Evolutionary conservation across 2,888 invertebrate genomes (phyloP).

Genomic region (Folsomia manolachei): DNA sequence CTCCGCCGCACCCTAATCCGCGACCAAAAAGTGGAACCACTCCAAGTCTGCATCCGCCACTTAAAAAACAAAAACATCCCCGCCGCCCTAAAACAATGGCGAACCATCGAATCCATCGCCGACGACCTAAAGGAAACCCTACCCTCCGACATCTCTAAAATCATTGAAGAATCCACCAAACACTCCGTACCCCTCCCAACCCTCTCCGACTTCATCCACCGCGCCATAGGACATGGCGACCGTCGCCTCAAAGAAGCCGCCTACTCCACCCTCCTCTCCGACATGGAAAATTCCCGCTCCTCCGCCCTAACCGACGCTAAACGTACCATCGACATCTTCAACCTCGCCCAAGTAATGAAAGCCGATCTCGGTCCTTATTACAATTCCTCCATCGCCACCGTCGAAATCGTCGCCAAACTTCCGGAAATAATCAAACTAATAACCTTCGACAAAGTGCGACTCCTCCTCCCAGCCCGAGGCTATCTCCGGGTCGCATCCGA

Average conservation of each 20-base stretch:
- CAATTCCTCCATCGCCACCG: slow-evolving; percentile 32
- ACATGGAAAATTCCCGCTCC: slow-evolving; percentile 31
- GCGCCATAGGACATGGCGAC: slow-evolving; percentile 33
- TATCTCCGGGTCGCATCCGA: slow-evolving; percentile 35
- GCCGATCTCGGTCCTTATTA: slow-evolving; percentile 32
- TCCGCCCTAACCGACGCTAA: slow-evolving; percentile 28
- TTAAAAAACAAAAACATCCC: slow-evolving; percentile 33
- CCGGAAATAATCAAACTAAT: slow-evolving; percentile 33
- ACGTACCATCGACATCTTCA: slow-evolving; percentile 33
- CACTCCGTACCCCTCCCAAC: slow-evolving; percentile 21
- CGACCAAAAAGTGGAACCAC: slow-evolving; percentile 36
- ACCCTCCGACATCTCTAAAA: slow-evolving; percentile 34
- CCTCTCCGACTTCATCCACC: slow-evolving; percentile 36
- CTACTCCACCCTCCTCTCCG: slow-evolving; percentile 28
- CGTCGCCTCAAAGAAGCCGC: slow-evolving; percentile 34
- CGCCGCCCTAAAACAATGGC: slow-evolving; percentile 40
- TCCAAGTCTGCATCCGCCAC: slow-evolving; percentile 28
- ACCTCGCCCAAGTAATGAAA: slow-evolving; percentile 38
- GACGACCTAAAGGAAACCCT: slow-evolving; percentile 39
- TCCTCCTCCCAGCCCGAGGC: slow-evolving; percentile 32
- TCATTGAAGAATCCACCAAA: slow-evolving; percentile 33
- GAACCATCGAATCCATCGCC: slow-evolving; percentile 34
- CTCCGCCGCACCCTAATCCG: slow-evolving; percentile 34
- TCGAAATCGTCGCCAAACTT: slow-evolving; percentile 34
- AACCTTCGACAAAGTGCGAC: slow-evolving; percentile 35